Percentiles rank a stretch among this genome's conserved stretches.
Conservation (phyloP, 2,797 vertebrate genomes). For the Fringilla coelebs region DNA sequence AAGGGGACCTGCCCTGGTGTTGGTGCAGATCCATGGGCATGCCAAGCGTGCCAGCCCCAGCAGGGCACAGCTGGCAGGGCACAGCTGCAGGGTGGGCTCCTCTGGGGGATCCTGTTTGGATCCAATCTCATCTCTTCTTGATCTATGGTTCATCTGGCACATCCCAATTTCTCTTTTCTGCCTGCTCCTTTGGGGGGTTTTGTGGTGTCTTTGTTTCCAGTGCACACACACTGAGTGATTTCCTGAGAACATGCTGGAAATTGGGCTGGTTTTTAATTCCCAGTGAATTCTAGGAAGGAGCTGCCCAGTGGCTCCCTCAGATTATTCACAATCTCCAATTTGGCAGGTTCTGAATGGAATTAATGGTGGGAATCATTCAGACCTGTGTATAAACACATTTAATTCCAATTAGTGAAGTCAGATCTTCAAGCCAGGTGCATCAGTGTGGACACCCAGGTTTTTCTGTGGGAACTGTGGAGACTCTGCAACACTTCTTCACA, state of each 20-base stretch:
- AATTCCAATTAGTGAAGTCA: neutral
- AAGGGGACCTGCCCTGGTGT: neutral
- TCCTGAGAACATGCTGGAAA: neutral
- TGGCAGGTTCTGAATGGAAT: neutral
- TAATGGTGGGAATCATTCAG: neutral
- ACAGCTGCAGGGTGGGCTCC: fast-evolving
- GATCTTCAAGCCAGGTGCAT: neutral
- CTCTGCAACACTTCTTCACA: neutral
- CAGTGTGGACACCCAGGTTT: neutral
- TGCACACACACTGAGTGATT: neutral
- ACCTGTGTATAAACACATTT: neutral
- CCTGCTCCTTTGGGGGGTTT: neutral
- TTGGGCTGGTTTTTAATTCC: neutral
- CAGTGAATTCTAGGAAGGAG: neutral
- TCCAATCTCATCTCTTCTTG: fast-evolving
- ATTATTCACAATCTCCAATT: neutral
- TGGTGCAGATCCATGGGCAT: neutral
- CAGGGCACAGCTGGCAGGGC: fast-evolving
- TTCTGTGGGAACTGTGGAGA: neutral
- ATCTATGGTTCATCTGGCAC: neutral
- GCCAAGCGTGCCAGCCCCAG: fast-evolving
- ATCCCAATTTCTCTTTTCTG: neutral
- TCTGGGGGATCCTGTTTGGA: neutral
- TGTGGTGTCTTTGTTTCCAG: neutral
- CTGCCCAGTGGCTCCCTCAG: neutral